Conservation (phyloP, 2,888 invertebrate species). For the Octodonta nipae region DNA sequence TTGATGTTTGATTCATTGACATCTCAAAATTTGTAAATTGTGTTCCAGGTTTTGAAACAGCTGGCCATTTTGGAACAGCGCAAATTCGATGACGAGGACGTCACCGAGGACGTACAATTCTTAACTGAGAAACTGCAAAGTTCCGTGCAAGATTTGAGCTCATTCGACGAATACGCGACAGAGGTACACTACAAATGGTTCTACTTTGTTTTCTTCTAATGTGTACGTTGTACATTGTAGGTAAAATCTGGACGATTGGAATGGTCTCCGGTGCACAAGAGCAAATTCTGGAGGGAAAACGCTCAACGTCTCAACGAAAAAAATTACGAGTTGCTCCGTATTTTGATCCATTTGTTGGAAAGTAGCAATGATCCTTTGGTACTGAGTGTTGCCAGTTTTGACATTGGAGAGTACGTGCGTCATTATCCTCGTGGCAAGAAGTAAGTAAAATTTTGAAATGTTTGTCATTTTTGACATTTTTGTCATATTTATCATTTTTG, state of each 20-base stretch:
- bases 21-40: neutral
- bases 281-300: conserved; percentile 99
- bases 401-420: conserved; percentile 96
- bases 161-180: conserved; percentile 96
- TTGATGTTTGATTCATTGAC: no score
- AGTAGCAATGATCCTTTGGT: conserved; percentile 85
- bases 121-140: conserved; percentile 83
- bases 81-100: conserved; percentile 95
- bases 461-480: conserved; percentile 2
- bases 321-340: conserved; percentile 91
- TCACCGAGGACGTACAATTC: conserved; percentile 86
- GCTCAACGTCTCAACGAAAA: conserved; percentile 91
- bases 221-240: no score
- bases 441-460: conserved; percentile 46
- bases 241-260: conserved; percentile 62
- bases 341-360: conserved; percentile 86
- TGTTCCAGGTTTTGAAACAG: conserved; percentile 73
- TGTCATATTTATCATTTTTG: no score
- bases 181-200: conserved; percentile 44
- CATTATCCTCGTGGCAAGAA: conserved; percentile 98
- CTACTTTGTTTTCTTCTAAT: no score
- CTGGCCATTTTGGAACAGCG: conserved; percentile 86
- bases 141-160: conserved; percentile 91
- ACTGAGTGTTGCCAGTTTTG: conserved; percentile 93
- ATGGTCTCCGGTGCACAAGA: conserved; percentile 99